Base-by-base conservation (phyloP, 2,113 vertebrate species). In the Oncorhynchus masou region DNA sequence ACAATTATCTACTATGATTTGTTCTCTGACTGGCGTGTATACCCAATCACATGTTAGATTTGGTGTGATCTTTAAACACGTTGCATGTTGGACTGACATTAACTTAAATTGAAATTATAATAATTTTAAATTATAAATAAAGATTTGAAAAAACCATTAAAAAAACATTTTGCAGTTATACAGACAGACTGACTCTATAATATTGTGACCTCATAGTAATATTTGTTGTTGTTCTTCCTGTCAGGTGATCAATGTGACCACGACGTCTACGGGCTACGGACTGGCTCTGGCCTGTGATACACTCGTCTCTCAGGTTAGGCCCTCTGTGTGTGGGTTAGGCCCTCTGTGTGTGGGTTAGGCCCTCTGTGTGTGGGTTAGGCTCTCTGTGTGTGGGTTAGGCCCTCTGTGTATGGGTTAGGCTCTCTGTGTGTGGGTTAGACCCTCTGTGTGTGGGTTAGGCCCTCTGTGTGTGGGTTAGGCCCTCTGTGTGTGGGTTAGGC, bases 231-330 rank as follows among this genome's bases (percentile, higher is more conserved):
- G 1, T 29, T 19, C 74, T 60, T 76, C 7, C 72, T 74, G 74
- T 22, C 88, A 99, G 97, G 91, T 91, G 4, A 85, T 98, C 79
- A 96, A 95, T 0, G 77, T 95, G 71, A 95, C 94, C 0, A 96
- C 95, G 13, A 54, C 85, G 22, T 90, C 97, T 0, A 93, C 95
- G 0, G 97, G 96, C 0, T 77, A 87, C 7, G 97, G 97, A 5
- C 86, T 99, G 1, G 87, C 93, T 13, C 70, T 96, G 15, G 95
- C 96, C 2, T 98, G 95, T 1, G 96, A 99, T 84, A 99, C 97
- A 0, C 92, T 99, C 70, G 95, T 98, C 88, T 97, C 97, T 67
- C 97, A 99, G 96, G 97, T 99, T 85, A 88, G 8, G 34, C 13
- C 1, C 5, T 19, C 8, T 60, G 20, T 1, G 20, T 74, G 34